Evolutionary conservation across 2,113 vertebrate genomes (phyloP), one percentile per base, ranked within the genome.

Genomic region (Trematomus loennbergii): DNA sequence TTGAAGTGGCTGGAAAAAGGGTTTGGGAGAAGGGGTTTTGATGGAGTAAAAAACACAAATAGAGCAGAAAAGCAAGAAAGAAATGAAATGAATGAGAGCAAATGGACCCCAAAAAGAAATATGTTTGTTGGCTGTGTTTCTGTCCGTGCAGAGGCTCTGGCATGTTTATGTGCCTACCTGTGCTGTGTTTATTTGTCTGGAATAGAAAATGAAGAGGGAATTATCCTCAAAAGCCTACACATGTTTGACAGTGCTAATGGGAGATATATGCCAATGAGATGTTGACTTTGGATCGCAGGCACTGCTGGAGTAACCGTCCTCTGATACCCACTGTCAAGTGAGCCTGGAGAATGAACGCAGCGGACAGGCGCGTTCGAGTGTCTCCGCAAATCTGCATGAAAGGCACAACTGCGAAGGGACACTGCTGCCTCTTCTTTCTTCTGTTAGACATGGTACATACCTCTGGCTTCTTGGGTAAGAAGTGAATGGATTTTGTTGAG

Each of bases 1-100:
- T 86, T 83, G 78, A 89, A 85, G 91, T 90, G 67, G 78, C 43
- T 64, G 71, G 62, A 79, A 75, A 83, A 61, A 4, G 46, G 40
- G 63, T 64, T 46, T 43, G 18, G 20, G 22, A 49, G 20, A 25
- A 16, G 9, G 29, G 33, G 25, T 48, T 43, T 29, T 64, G 22
- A 67, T 46, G 65, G 49, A 63, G 40, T 17, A 55, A 9, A 49
- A 84, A 75, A 84, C 16, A 52, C 36, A 40, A 40, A 40, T 16
- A 79, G 48, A 63, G 78, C 36, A 82, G 50, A 83, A 83, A 40
- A 83, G 16, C 17, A 59, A 67, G 40, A 60, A 78, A 79, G 46
- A 46, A 12, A 53, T 29, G 33, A 72, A 68, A 65, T 52, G 76
- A 81, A 83, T 70, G 18, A 74, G 52, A 80, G 81, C 17, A 72